Base-by-base conservation (phyloP, 2,888 invertebrate species). In the Morinoia aosen region DNA sequence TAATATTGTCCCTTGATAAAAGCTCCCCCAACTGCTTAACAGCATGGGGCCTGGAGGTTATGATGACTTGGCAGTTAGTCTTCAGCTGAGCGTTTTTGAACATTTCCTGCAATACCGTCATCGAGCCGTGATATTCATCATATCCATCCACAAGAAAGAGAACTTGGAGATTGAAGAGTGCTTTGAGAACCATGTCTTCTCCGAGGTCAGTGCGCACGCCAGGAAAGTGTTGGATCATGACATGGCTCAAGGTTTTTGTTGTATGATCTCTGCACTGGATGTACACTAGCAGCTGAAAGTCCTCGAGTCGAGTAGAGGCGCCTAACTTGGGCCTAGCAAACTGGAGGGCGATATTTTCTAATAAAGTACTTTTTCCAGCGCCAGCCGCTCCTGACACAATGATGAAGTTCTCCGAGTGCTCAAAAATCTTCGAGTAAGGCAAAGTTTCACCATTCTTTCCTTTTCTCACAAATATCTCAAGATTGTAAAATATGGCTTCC, bases 321-420 rank as follows among this genome's bases (percentile, higher is more conserved):
- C 48, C 56, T 0, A 12, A 8, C 48, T 91, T 39, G n/a, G 19
- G 40, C 48, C 48, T 39, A 25, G 39, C 25, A 25, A 91, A 91
- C 91, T 91, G 91, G 39, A 91, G 91, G 16, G 95, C 91, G 40
- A 95, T 58, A 14, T 95, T 39, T 76, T 95, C 95, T 14, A 95
- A n/a, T n/a, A 96, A 64, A 56, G 96, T 96, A 33, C 95, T 95
- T 39, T 96, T 96, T 19, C 96, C 96, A n/a, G 93, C 58, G 10
- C 96, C 96, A 40, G 95, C 95, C 61, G 40, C 58, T 12, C 96
- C 96, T 39, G 95, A 95, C 19, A 96, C 76, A 48, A 96, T 40
- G 39, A 95, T 56, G 14, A 95, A 40, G 14, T 91, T 40, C 25
- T 91, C 91, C 0, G 40, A 8, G 19, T 8, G n/a, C 11, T 91